Conservation (phyloP, 2,113 vertebrate genomes). For the Raja brachyura region DNA sequence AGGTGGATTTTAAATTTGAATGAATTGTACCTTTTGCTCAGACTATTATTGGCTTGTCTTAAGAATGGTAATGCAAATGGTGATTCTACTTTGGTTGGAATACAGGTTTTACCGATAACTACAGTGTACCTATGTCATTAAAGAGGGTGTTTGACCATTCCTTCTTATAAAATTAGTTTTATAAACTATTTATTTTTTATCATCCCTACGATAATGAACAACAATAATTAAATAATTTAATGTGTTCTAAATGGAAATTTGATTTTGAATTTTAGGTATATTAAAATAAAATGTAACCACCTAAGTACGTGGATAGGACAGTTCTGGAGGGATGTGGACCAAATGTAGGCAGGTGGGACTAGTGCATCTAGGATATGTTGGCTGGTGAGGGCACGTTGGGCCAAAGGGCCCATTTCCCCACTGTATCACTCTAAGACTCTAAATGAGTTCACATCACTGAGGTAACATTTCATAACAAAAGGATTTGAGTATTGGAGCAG, state of each 20-base stretch:
- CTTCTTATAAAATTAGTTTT: neutral
- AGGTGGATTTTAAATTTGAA: neutral
- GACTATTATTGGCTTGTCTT: neutral
- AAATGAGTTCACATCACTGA: neutral
- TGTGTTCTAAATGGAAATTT: neutral
- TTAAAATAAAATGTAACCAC: neutral
- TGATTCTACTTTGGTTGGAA: neutral
- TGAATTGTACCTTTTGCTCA: neutral
- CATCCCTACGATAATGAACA: too few relatives aligned
- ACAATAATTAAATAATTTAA: neutral
- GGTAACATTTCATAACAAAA: too few relatives aligned
- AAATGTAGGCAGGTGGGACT: too few relatives aligned
- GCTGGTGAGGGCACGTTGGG: too few relatives aligned
- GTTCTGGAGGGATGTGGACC: too few relatives aligned
- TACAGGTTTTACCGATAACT: neutral
- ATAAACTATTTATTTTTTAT: neutral
- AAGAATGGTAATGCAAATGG: neutral
- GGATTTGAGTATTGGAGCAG: too few relatives aligned
- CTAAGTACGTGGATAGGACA: neutral
- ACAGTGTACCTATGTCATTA: neutral
- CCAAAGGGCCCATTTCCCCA: too few relatives aligned
- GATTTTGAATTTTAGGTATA: neutral
- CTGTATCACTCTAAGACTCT: too few relatives aligned
- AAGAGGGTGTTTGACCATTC: too few relatives aligned
- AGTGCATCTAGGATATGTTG: too few relatives aligned